Conservation (phyloP, 1,140 invertebrate species). For the Papilio polytes region DNA sequence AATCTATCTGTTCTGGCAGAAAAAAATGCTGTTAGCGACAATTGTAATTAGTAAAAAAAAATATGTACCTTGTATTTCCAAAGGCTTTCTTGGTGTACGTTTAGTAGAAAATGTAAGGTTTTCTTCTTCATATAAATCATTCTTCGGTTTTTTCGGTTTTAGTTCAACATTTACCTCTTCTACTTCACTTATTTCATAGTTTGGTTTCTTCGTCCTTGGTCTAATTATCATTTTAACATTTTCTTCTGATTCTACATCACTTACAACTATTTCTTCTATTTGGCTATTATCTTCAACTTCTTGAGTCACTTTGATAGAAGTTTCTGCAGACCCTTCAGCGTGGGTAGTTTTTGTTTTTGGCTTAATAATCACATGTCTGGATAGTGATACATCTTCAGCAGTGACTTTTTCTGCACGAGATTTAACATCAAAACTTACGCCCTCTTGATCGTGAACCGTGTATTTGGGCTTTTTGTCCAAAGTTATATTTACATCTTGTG, state of each 20-base stretch:
- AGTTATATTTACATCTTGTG: constrained; percentile 83
- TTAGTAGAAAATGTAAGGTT: constrained; percentile 86
- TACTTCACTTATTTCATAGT: constrained; percentile 84
- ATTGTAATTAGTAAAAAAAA: not conserved
- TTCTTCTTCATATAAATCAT: constrained; percentile 85
- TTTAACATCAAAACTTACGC: constrained; percentile 85
- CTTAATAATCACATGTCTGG: constrained; percentile 89
- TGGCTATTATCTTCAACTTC: constrained; percentile 87
- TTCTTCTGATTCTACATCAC: constrained; percentile 77
- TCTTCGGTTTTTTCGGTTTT: constrained; percentile 73
- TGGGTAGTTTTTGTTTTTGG: constrained; percentile 86
- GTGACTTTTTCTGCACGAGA: constrained; percentile 82
- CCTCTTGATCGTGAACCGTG: constrained; percentile 82
- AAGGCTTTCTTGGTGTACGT: constrained; percentile 84
- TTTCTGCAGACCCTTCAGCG: constrained; percentile 88
- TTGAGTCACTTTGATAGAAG: constrained; percentile 87
- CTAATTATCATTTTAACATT: constrained; percentile 84
- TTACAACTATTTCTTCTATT: constrained; percentile 75
- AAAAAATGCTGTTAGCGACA: not conserved
- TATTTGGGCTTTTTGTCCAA: constrained; percentile 81
- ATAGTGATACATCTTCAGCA: constrained; percentile 92
- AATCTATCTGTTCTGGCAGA: not conserved
- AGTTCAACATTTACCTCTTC: constrained; percentile 85
- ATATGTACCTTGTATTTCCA: constrained; percentile 87
- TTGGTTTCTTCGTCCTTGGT: constrained; percentile 78